Percentiles rank a stretch among this genome's conserved stretches.
These are phyloP conservation scores for Hyles euphorbiae DNA, from an alignment of 1,140 invertebrate genomes.

Conservation along the genomic window DNA sequence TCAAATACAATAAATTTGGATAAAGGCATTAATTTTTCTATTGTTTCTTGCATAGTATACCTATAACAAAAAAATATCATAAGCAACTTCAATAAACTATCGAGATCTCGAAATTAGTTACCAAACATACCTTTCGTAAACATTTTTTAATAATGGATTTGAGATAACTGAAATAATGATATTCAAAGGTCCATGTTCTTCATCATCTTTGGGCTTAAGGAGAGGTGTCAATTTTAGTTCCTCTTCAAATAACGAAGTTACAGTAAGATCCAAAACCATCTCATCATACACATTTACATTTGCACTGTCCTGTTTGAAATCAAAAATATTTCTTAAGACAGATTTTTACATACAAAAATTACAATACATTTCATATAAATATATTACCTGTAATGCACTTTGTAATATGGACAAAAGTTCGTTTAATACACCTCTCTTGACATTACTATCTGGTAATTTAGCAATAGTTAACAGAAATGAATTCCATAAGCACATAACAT, in stretches of 20 bases:
- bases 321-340: conserved; percentile 11
- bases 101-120: no score
- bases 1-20: conserved; percentile 31
- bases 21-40: conserved; percentile 30
- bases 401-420: conserved; percentile 19
- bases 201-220: conserved; percentile 24
- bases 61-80: conserved; percentile 26
- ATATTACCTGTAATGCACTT: neutral
- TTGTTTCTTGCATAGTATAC: conserved; percentile 15
- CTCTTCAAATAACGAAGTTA: conserved; percentile 38
- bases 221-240: conserved; percentile 29
- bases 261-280: conserved; percentile 30
- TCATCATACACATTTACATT: conserved; percentile 18
- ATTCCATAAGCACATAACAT: conserved; percentile 54
- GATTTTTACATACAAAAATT: neutral
- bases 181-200: conserved; percentile 19
- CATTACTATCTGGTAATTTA: conserved; percentile 40
- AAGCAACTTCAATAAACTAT: conserved; percentile 2
- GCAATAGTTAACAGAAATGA: conserved; percentile 45
- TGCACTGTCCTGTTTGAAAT: conserved; percentile 21
- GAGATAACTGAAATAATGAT: conserved; percentile 31
- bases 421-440: conserved; percentile 41
- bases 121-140: conserved; percentile 25
- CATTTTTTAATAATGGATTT: conserved; percentile 22
- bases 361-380: no score